These are phyloP conservation scores for Labeo catla DNA, from an alignment of 2,113 vertebrate species.

Conservation along the genomic window DNA sequence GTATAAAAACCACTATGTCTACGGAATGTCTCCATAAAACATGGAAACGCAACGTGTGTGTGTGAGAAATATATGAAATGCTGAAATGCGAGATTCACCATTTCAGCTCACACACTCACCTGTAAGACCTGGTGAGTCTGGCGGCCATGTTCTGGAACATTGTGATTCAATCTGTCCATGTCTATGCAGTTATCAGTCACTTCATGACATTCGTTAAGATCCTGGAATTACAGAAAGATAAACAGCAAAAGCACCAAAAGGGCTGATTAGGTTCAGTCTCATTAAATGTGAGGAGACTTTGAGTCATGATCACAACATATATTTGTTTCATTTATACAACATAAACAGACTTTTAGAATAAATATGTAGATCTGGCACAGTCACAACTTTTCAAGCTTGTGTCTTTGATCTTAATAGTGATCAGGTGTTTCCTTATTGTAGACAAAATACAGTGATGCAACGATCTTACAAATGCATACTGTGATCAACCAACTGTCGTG, in stretches of 20 bases:
- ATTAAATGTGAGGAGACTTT: background rate
- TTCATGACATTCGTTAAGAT: constrained; percentile 68
- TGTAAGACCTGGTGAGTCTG: constrained; percentile 77
- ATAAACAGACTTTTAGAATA: constrained; percentile 24
- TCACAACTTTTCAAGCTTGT: background rate
- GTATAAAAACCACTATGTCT: background rate
- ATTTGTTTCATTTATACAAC: background rate
- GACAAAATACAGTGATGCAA: constrained; percentile 5
- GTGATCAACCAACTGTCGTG: constrained; percentile 16
- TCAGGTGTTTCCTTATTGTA: constrained; percentile 20
- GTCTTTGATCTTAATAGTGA: constrained; percentile 36
- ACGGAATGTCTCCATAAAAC: background rate
- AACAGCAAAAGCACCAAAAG: background rate
- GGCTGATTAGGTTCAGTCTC: background rate
- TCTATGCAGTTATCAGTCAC: constrained; percentile 62
- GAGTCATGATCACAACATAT: background rate
- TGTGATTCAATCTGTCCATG: constrained; percentile 73
- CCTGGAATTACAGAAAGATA: constrained; percentile 56
- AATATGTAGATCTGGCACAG: background rate
- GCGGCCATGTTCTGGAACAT: constrained; percentile 61
- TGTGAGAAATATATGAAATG: background rate
- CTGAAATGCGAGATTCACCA: background rate
- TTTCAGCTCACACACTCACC: constrained; percentile 64
- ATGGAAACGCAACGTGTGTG: too few relatives aligned
- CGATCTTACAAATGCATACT: constrained; percentile 26